Conservation (phyloP, 2,888 invertebrate genomes). For the Diplazon laetatorius region DNA sequence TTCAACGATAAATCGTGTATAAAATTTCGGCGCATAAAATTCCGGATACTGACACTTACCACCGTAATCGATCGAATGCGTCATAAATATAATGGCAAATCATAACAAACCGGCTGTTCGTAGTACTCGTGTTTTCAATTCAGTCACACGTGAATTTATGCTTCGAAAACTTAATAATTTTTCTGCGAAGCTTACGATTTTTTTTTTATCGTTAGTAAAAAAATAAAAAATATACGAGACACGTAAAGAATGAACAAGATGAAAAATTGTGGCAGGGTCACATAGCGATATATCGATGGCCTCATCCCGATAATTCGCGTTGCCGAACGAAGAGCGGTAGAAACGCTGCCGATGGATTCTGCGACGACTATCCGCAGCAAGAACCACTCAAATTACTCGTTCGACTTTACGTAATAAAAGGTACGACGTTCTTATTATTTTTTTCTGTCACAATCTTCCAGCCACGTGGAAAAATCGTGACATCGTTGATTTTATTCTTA, state of each 20-base stretch:
- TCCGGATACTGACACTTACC: conserved; percentile 17
- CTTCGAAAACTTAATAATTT: conserved; percentile 1
- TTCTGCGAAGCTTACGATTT: too few relatives aligned
- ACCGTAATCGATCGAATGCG: conserved; percentile 17
- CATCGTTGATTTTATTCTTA: not conserved
- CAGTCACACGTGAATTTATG: not conserved
- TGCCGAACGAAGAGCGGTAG: conserved; percentile 83
- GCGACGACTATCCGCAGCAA: conserved; percentile 86
- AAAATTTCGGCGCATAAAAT: conserved; percentile 48
- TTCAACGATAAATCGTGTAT: conserved; percentile 46
- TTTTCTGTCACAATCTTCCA: not conserved
- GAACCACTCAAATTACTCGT: conserved; percentile 86
- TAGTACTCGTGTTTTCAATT: conserved; percentile 5
- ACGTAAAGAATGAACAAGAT: not conserved
- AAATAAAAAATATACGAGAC: too few relatives aligned
- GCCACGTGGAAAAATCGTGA: not conserved
- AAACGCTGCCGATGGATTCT: conserved; percentile 85
- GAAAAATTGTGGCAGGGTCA: conserved; percentile 81
- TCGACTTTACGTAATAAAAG: conserved; percentile 88
- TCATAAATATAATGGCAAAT: not conserved
- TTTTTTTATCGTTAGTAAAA: too few relatives aligned
- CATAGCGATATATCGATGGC: conserved; percentile 87
- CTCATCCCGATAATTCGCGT: conserved; percentile 84
- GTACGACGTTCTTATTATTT: conserved; percentile 64
- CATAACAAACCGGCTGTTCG: conserved; percentile 24